These are phyloP conservation scores for Hiodon alosoides DNA, from an alignment of 2,113 vertebrate species.

Conservation along the genomic window DNA sequence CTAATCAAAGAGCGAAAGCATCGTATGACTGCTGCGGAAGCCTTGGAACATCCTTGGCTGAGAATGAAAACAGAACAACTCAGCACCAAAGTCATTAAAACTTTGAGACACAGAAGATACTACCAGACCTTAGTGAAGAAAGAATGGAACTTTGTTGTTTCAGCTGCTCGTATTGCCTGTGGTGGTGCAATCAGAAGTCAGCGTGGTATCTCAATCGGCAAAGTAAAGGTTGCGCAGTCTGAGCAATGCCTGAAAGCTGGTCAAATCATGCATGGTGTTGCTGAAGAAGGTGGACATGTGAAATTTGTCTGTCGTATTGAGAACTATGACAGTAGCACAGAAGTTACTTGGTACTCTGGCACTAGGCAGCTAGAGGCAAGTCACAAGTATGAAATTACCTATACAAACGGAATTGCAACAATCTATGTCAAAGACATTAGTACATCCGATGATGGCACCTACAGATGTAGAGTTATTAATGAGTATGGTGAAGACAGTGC, in stretches of 20 bases:
- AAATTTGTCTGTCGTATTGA: slow-evolving; percentile 83
- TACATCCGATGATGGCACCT: slow-evolving; percentile 85
- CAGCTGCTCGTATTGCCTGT: slow-evolving; percentile 81
- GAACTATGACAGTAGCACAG: slow-evolving; percentile 84
- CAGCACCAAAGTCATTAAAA: slow-evolving; percentile 87
- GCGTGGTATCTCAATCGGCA: slow-evolving; percentile 79
- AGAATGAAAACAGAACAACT: slow-evolving; percentile 82
- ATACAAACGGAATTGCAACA: slow-evolving; percentile 82
- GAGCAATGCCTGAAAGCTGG: slow-evolving; percentile 80
- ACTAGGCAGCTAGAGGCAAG: slow-evolving; percentile 81
- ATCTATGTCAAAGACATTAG: slow-evolving; percentile 93
- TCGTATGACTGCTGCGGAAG: slow-evolving; percentile 92
- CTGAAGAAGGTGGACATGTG: slow-evolving; percentile 84
- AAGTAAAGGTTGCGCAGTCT: slow-evolving; percentile 89
- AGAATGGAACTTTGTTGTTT: slow-evolving; percentile 82
- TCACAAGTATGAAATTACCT: slow-evolving; percentile 91
- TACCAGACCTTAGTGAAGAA: slow-evolving; percentile 88
- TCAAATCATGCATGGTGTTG: slow-evolving; percentile 80
- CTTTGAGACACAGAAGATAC: slow-evolving; percentile 89
- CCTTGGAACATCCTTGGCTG: slow-evolving; percentile 86
- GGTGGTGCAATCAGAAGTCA: slow-evolving; percentile 88
- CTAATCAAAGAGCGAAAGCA: slow-evolving; percentile 85
- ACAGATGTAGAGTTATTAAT: slow-evolving; percentile 87
- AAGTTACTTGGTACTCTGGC: slow-evolving; percentile 91
- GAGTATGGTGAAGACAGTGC: slow-evolving; percentile 90